Percentiles rank a stretch among this genome's conserved stretches.
These are phyloP conservation scores for Cartodere bifasciata DNA, from an alignment of 2,888 invertebrate species.

Conservation along the genomic window DNA sequence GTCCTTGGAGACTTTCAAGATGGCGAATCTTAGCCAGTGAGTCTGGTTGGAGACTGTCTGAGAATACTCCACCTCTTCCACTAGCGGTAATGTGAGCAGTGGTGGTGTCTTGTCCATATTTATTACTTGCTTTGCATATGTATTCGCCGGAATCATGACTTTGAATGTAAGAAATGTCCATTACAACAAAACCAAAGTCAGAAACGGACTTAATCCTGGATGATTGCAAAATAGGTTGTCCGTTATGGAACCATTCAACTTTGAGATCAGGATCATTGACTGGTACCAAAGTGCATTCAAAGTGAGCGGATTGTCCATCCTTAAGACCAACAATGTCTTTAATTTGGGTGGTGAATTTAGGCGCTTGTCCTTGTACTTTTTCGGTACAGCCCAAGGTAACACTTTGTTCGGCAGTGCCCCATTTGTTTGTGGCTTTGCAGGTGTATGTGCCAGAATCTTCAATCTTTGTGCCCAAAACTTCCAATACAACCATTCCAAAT, in stretches of 20 bases:
- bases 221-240: slow-evolving; percentile 75
- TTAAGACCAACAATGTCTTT: slow-evolving; percentile 71
- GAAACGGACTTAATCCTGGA: slow-evolving; percentile 86
- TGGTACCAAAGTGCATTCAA: slow-evolving; percentile 88
- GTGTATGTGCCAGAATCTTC: slow-evolving; percentile 85
- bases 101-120: slow-evolving; percentile 81
- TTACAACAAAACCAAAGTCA: slow-evolving; percentile 88
- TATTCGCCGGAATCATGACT: slow-evolving; percentile 89
- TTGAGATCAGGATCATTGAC: slow-evolving; percentile 88
- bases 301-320: slow-evolving; percentile 89
- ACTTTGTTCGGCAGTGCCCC: slow-evolving; percentile 78
- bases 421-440: slow-evolving; percentile 79
- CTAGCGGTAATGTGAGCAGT: slow-evolving; percentile 73
- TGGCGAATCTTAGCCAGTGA: slow-evolving; percentile 79
- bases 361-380: slow-evolving; percentile 73
- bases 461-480: slow-evolving; percentile 86
- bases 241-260: slow-evolving; percentile 96
- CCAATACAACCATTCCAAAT: slow-evolving; percentile 94
- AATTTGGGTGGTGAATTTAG: slow-evolving; percentile 79
- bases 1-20: slow-evolving; percentile 61
- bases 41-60: slow-evolving; percentile 83
- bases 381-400: slow-evolving; percentile 74
- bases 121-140: slow-evolving; percentile 82
- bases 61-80: slow-evolving; percentile 75
- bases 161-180: slow-evolving; percentile 90